phyloP scores from a whole-genome alignment of 2,888 invertebrate genomes.

The Tetheella fluctuosa region DNA sequence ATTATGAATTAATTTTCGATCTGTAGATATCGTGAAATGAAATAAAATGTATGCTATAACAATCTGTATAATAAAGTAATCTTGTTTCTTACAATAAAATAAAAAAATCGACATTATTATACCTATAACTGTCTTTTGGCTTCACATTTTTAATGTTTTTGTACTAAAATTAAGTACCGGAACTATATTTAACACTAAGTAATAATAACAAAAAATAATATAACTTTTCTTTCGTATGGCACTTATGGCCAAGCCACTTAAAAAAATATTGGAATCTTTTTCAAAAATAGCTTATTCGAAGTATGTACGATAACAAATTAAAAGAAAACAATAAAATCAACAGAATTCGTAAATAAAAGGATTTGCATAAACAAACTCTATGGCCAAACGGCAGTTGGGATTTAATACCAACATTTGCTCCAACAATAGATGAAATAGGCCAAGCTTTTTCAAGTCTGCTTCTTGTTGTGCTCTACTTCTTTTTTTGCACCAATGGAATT shows the following conservation, averaged over 20 bases:
- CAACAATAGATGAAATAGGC: slow-evolving; percentile 38
- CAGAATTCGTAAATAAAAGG: slow-evolving; percentile 45
- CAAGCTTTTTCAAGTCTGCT: slow-evolving; percentile 36
- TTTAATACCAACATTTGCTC: slow-evolving; percentile 55
- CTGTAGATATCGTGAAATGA: not conserved
- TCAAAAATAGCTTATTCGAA: slow-evolving; percentile 9
- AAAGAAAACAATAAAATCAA: not conserved
- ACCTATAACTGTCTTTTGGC: not conserved
- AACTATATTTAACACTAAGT: not conserved
- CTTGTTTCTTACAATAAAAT: not conserved
- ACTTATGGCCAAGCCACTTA: not conserved
- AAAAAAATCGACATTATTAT: not conserved
- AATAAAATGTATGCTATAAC: not conserved
- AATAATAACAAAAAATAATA: not conserved
- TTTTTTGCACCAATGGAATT: slow-evolving; percentile 25
- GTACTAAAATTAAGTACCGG: not conserved
- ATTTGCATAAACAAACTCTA: slow-evolving; percentile 51
- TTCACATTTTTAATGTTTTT: not conserved
- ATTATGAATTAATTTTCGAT: no score
- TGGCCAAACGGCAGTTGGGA: slow-evolving; percentile 49
- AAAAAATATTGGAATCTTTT: not conserved
- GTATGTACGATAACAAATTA: not conserved
- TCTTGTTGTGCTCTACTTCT: slow-evolving; percentile 19
- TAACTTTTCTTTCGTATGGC: not conserved
- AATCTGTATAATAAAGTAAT: not conserved